Conservation (phyloP, 2,113 vertebrate genomes). For the Chunga burmeisteri region DNA sequence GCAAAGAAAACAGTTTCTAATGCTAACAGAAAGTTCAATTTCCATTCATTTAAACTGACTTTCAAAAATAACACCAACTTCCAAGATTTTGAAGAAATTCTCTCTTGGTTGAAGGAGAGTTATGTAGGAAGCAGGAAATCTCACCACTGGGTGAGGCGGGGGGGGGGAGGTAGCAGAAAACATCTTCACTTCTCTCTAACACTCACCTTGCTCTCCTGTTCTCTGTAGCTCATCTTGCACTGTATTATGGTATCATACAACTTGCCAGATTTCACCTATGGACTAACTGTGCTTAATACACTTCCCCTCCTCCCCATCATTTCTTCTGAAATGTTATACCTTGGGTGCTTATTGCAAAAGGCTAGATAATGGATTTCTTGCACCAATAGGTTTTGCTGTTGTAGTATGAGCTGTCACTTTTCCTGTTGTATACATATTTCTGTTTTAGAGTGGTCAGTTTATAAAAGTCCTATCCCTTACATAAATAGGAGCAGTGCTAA, state of each 20-base stretch:
- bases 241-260: background rate
- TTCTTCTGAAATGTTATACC: background rate
- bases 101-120: background rate
- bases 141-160: background rate
- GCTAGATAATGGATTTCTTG: background rate
- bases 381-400: background rate
- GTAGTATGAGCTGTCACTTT: background rate
- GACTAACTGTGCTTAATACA: background rate
- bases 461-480: background rate
- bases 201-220: background rate
- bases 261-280: background rate
- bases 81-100: background rate
- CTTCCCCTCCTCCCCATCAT: background rate
- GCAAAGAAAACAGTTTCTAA: background rate
- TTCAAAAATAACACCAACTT: background rate
- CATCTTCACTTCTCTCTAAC: background rate
- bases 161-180: background rate
- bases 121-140: background rate
- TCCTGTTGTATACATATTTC: background rate
- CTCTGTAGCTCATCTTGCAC: background rate
- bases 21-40: background rate
- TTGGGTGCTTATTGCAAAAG: background rate
- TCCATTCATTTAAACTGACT: background rate
- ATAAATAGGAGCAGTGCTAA: background rate
- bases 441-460: background rate